Conservation (phyloP, 2,797 vertebrate genomes). For the Brachyalestes nurse region DNA sequence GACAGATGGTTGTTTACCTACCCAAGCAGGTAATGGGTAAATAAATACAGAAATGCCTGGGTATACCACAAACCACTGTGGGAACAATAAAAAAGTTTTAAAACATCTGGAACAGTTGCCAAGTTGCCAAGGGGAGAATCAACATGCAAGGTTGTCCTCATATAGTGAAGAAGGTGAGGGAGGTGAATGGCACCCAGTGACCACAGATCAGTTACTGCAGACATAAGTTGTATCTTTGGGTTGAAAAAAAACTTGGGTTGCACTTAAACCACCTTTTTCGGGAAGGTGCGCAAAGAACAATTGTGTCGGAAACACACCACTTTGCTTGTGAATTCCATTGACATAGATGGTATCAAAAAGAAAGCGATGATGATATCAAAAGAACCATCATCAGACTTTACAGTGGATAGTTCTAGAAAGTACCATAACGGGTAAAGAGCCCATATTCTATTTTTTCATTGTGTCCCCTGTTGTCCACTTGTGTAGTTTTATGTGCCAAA, state of each 20-base stretch:
- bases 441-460: not conserved
- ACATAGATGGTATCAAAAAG: not conserved
- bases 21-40: conserved; percentile 46
- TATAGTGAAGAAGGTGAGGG: not conserved
- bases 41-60: conserved; percentile 48
- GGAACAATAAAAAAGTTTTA: conserved; percentile 39
- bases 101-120: conserved; percentile 49
- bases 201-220: not conserved
- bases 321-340: not conserved
- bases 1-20: conserved; percentile 45
- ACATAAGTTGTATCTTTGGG: not conserved
- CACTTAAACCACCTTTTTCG: not conserved
- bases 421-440: not conserved
- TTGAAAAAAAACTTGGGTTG: not conserved
- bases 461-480: not conserved
- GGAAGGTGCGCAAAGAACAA: not conserved
- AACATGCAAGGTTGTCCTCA: conserved; percentile 1
- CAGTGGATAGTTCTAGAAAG: not conserved
- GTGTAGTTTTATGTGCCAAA: not conserved
- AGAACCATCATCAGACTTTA: not conserved
- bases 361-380: not conserved
- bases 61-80: conserved; percentile 51
- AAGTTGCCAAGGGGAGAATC: conserved; percentile 33
- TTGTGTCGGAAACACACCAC: not conserved
- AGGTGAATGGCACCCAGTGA: not conserved